Percentiles rank a stretch among this genome's conserved stretches.
Conservation (phyloP, 2,113 vertebrate species). For the Nannobrachium achirus region DNA sequence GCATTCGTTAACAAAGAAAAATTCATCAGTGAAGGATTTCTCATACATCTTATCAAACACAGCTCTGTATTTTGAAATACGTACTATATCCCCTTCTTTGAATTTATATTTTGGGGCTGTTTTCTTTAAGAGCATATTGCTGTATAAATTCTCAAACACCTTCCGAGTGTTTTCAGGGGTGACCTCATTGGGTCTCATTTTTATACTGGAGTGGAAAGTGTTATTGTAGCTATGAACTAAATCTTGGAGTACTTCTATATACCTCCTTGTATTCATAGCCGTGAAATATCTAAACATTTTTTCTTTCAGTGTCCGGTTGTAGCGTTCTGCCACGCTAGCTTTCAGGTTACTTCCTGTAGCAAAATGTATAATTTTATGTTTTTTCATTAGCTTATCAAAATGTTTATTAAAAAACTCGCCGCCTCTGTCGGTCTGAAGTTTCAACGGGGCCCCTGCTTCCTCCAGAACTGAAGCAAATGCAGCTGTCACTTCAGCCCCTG, state of each 20-base stretch:
- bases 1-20: no score
- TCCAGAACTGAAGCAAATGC: neutral
- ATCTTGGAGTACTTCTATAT: neutral
- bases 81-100: neutral
- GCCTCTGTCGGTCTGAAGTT: neutral
- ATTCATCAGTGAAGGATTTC: no score
- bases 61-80: no score
- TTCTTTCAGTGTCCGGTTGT: neutral
- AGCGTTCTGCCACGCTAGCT: neutral
- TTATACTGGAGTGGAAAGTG: neutral
- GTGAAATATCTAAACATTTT: constrained; percentile 1
- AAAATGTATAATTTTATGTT: neutral
- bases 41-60: no score
- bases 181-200: neutral
- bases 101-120: neutral
- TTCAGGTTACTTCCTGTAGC: neutral
- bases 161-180: neutral
- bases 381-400: constrained; percentile 6
- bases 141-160: constrained; percentile 1
- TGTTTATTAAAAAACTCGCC: neutral
- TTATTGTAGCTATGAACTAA: neutral
- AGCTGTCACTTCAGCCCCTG: neutral
- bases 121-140: neutral
- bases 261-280: neutral
- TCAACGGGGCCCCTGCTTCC: neutral